phyloP scores from a whole-genome alignment of 2,797 vertebrate genomes.

The Rhinogobio ventralis region DNA sequence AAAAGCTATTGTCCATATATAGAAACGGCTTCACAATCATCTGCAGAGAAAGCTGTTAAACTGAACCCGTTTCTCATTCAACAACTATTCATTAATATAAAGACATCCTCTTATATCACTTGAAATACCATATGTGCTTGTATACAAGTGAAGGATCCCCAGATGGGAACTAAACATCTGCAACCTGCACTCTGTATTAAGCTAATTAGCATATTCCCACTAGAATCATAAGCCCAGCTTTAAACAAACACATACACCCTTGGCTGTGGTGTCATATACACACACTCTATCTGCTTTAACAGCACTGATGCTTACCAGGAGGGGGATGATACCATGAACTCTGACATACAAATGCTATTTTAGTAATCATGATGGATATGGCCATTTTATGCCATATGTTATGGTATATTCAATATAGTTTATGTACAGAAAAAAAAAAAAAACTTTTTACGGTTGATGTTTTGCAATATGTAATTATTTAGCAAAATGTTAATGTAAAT shows the following conservation, averaged over 20 bases:
- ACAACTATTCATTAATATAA: slow-evolving; percentile 23
- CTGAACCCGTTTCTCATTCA: background rate
- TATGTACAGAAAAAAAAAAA: background rate
- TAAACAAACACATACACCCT: slow-evolving; percentile 40
- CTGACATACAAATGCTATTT: slow-evolving; percentile 30
- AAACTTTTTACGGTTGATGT: background rate
- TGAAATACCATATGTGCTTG: slow-evolving; percentile 30
- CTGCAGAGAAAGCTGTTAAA: background rate
- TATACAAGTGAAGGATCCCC: slow-evolving; percentile 47
- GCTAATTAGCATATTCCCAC: slow-evolving; percentile 56
- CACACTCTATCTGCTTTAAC: slow-evolving; percentile 32
- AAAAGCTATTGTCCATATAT: background rate
- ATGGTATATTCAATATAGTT: background rate
- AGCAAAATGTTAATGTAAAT: background rate
- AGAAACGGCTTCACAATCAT: background rate
- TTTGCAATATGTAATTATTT: background rate
- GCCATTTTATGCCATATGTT: background rate
- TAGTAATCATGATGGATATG: slow-evolving; percentile 20
- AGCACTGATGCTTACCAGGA: background rate
- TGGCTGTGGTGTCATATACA: slow-evolving; percentile 21
- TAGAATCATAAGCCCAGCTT: slow-evolving; percentile 38
- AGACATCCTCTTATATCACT: slow-evolving; percentile 25
- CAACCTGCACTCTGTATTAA: slow-evolving; percentile 46
- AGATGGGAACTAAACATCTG: slow-evolving; percentile 60
- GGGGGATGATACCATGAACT: background rate